These are phyloP conservation scores for Eira barbara DNA, from an alignment of 2,113 vertebrate species.

Conservation along the genomic window DNA sequence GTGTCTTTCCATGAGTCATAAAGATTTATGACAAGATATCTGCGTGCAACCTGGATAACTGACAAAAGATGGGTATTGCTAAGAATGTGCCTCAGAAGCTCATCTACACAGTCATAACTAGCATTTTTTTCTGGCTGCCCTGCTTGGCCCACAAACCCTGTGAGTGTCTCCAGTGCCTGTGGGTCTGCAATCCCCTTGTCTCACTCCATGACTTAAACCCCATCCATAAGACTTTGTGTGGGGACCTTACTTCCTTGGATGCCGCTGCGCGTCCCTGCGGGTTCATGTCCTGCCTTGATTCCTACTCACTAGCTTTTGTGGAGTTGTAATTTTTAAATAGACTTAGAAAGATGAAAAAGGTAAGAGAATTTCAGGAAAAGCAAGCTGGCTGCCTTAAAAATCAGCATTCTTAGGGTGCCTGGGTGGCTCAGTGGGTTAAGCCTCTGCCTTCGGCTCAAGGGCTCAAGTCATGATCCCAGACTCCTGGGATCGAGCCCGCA, in stretches of 20 bases:
- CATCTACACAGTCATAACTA: not conserved
- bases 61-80: not conserved
- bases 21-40: not conserved
- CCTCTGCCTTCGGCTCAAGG: too few species aligned
- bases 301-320: not conserved
- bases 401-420: not conserved
- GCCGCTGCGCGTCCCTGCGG: accelerated
- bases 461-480: too few species aligned
- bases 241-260: not conserved
- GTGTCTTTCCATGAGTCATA: not conserved
- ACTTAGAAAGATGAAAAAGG: not conserved
- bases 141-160: too few species aligned
- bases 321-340: not conserved
- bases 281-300: not conserved
- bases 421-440: too few species aligned
- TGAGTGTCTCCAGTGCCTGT: not conserved
- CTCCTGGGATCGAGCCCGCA: too few species aligned
- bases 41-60: not conserved
- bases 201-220: not conserved
- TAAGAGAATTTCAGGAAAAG: not conserved
- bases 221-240: not conserved
- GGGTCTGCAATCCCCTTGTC: not conserved
- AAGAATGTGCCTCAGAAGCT: not conserved
- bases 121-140: not conserved
- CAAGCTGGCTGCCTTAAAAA: not conserved